Evolutionary conservation across 2,888 invertebrate genomes (phyloP), one percentile per base, ranked within the genome.

Genomic region (Labia minor): DNA sequence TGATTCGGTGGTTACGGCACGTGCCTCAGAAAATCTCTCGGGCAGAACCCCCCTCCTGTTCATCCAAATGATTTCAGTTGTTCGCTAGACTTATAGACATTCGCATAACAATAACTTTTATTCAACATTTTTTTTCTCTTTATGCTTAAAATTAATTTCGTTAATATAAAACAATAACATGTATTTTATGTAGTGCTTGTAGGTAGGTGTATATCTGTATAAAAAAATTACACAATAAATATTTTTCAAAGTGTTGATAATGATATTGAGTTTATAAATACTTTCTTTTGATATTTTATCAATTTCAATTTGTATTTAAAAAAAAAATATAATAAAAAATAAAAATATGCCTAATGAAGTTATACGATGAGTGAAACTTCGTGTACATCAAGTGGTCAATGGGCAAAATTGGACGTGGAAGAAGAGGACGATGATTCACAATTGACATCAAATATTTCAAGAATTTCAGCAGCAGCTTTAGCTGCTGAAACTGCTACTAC

Each of bases 321-420:
- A n/a, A n/a, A n/a, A n/a, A n/a, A n/a, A n/a, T n/a, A n/a, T n/a
- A n/a, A n/a, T n/a, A n/a, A n/a, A n/a, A n/a, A n/a, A n/a, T n/a
- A n/a, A n/a, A n/a, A n/a, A n/a, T n/a, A 49, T 49, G 49, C 14
- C 14, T 8, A 2, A n/a, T 49, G n/a, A 49, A 14, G 16, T 8
- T n/a, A 4, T 49, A 49, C 49, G 14, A 49, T 49, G 49, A 49
- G 49, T 14, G 49, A 49, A 49, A 49, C 49, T 16, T 49, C 49
- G 2, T 49, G 49, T 49, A 49, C 3, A 8, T 49, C 49, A 10
- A 49, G 49, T 49, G 49, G 49, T 2, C 49, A 49, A 49, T 49
- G 49, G 49, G 49, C 49, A 49, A 49, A 49, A 49, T 49, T 49
- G 16, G 49, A 49, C n/a, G 49, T 49, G n/a, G 49, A 49, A 16